Base-by-base conservation (phyloP, 2,797 vertebrate genomes). In the Agapornis canus region DNA sequence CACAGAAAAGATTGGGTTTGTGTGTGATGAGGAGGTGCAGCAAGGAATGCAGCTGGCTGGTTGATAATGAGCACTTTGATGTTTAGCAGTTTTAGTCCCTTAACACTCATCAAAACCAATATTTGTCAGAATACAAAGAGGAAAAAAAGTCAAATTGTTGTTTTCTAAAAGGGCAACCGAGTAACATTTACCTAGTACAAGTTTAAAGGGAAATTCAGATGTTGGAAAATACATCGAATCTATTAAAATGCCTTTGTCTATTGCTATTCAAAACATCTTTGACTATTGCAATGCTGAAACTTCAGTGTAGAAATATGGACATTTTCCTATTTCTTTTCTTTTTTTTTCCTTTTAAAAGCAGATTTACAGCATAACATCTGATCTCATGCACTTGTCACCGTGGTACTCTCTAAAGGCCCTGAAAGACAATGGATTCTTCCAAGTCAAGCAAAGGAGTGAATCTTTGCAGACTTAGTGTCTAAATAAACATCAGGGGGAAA, bases 51-150 rank as follows among this genome's bases (percentile, higher is more conserved):
- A 95, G 96, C 94, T 95, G 95, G 94, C 96, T 94, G 93, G 95
- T 95, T 97, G 94, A 96, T 95, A 96, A 96, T 94, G 97, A 97
- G 95, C 93, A 79, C 96, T 96, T 97, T 94, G 96, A 96, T 96
- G 96, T 97, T 90, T 65, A 27, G 84, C 19, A 26, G 29, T 90
- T 91, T 91, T 66, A 83, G 86, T 95, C 95, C 94, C 95, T 96
- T 96, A 90, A 89, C 52, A 47, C 88, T 95, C 92, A 92, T 97
- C 96, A 95, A 96, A 96, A 94, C 84, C 89, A 96, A 94, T 95
- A 94, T 88, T 92, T 96, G 95, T 97, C 94, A 92, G 87, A 95
- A 96, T 88, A 88, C 72, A 90, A 95, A 95, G 90, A 59, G 59
- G 32, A 52, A 89, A 84, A 94, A 94, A 82, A 92, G 86, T 92